Conservation (phyloP, 2,113 vertebrate species). For the Gorsachius goisagi region DNA sequence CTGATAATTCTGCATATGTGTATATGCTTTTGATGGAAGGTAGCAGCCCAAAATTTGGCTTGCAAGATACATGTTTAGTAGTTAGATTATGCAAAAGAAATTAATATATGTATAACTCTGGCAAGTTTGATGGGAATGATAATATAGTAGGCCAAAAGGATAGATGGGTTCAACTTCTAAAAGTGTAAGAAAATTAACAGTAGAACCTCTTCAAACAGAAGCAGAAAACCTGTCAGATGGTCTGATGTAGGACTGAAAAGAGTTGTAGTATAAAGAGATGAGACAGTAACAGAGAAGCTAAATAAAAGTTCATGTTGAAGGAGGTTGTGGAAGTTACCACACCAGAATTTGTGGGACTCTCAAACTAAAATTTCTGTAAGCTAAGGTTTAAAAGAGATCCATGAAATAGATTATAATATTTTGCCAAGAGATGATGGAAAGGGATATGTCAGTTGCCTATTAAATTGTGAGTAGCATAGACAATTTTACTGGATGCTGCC, state of each 20-base stretch:
- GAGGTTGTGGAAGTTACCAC: not conserved
- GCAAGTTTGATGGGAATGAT: not conserved
- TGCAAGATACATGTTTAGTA: not conserved
- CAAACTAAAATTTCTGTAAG: not conserved
- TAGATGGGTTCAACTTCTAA: not conserved
- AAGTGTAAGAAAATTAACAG: not conserved
- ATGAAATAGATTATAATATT: not conserved
- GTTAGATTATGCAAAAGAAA: not conserved
- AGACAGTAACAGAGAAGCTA: not conserved
- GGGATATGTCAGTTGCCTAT: not conserved
- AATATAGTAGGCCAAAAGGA: not conserved
- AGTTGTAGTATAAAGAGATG: not conserved
- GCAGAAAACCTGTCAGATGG: not conserved
- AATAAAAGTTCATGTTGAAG: not conserved
- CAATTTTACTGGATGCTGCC: not conserved
- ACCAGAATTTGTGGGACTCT: not conserved
- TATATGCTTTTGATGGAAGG: not conserved
- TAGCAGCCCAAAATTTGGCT: not conserved
- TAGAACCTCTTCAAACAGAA: not conserved
- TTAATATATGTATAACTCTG: not conserved
- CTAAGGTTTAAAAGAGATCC: not conserved
- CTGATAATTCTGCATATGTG: not conserved
- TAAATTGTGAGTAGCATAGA: not conserved
- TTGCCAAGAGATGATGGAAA: not conserved
- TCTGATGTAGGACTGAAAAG: not conserved